Evolutionary conservation across 2,888 invertebrate species (phyloP).

Genomic region (Hipparchia sbordonii): DNA sequence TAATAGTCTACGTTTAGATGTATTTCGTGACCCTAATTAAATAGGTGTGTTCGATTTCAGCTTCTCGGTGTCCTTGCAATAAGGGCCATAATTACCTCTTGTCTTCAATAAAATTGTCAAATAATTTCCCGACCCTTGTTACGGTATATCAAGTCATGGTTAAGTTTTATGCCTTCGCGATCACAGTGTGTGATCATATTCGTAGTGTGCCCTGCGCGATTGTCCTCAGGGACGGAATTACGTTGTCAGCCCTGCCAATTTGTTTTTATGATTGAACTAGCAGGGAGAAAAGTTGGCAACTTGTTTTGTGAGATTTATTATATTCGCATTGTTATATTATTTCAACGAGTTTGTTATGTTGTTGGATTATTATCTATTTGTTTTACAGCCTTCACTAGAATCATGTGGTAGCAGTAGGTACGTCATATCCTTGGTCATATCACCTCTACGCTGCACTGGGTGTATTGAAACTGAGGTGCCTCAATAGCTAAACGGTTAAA

Average conservation of each 20-base stretch:
- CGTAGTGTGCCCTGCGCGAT: slow-evolving; percentile 33
- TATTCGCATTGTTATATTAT: slow-evolving; percentile 17
- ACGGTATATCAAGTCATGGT: slow-evolving; percentile 58
- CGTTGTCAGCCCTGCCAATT: slow-evolving; percentile 70
- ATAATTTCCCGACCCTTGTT: slow-evolving; percentile 55
- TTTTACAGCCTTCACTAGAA: background rate
- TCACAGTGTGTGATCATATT: slow-evolving; percentile 23
- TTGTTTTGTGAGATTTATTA: slow-evolving; percentile 25
- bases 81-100: slow-evolving; percentile 38
- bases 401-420: too few species aligned
- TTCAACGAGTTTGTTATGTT: background rate
- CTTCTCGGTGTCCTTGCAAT: slow-evolving; percentile 24
- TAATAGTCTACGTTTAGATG: background rate
- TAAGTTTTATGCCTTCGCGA: slow-evolving; percentile 50
- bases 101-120: slow-evolving; percentile 39
- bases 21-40: slow-evolving; percentile 7
- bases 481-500: too few species aligned
- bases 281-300: slow-evolving; percentile 33
- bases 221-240: slow-evolving; percentile 66
- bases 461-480: too few species aligned
- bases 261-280: slow-evolving; percentile 62
- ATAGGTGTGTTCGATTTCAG: slow-evolving; percentile 1
- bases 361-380: background rate
- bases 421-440: too few species aligned
- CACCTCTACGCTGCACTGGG: too few species aligned